Conservation (phyloP, 2,797 vertebrate species). For the Epinephelus malabaricus region DNA sequence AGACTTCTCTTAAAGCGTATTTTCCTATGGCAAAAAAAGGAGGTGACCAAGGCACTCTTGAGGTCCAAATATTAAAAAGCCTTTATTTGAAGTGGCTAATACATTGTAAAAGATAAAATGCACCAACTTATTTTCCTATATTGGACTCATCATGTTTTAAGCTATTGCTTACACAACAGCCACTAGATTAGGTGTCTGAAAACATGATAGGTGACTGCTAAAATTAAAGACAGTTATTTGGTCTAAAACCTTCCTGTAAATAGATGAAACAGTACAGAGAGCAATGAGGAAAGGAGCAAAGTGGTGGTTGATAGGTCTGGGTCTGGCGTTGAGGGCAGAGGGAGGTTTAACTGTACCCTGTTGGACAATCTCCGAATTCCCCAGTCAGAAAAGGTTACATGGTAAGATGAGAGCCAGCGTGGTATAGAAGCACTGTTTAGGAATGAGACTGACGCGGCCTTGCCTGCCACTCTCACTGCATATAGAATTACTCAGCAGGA, state of each 20-base stretch:
- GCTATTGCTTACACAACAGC: not conserved
- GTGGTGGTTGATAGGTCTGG: not conserved
- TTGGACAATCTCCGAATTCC: slow-evolving; percentile 48
- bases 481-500: slow-evolving; percentile 68
- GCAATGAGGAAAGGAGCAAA: not conserved
- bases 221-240: too few species aligned
- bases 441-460: slow-evolving; percentile 56
- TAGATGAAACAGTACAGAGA: too few species aligned
- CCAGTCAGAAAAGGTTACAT: slow-evolving; percentile 50
- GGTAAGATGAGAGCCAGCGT: slow-evolving; percentile 51
- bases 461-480: slow-evolving; percentile 14
- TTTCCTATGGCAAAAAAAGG: too few species aligned
- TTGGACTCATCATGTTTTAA: not conserved
- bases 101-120: too few species aligned
- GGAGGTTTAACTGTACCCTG: slow-evolving; percentile 71
- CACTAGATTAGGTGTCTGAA: not conserved
- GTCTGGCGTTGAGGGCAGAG: slow-evolving; percentile 21
- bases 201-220: too few species aligned
- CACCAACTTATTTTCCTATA: not conserved
- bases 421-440: slow-evolving; percentile 30
- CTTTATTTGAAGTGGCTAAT: too few species aligned
- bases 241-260: too few species aligned
- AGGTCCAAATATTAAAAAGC: too few species aligned
- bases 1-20: not conserved
- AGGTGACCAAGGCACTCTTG: too few species aligned